These are phyloP conservation scores for Byasa hedistus DNA, from an alignment of 2,888 invertebrate species.

Conservation along the genomic window DNA sequence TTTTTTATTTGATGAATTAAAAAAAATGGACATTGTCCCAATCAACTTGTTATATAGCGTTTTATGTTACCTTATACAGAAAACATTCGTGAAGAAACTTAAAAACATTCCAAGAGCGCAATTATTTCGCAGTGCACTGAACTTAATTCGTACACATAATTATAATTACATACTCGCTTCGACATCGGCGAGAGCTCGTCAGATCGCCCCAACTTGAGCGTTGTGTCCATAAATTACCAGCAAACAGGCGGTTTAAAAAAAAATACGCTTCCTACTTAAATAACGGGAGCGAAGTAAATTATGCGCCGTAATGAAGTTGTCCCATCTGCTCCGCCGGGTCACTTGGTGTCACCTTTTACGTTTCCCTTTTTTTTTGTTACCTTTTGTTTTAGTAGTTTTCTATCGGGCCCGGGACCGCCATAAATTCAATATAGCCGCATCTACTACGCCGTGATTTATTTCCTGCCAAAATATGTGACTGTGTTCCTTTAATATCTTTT, in stretches of 20 bases:
- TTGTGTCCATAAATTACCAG: conserved; percentile 68
- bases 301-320: conserved; percentile 70
- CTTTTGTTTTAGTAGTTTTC: conserved; percentile 60
- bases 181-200: conserved; percentile 43
- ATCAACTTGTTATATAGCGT: conserved; percentile 23
- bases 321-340: conserved; percentile 68
- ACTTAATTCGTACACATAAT: conserved; percentile 38
- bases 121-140: conserved; percentile 40
- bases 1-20: not conserved
- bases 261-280: conserved; percentile 71
- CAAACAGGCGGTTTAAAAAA: conserved; percentile 59
- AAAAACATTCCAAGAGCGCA: conserved; percentile 37
- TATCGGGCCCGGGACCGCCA: conserved; percentile 63
- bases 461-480: conserved; percentile 77
- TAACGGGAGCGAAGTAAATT: conserved; percentile 76
- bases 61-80: conserved; percentile 24
- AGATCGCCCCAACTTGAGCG: conserved; percentile 53
- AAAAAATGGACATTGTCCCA: conserved; percentile 12
- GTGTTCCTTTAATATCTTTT: conserved; percentile 54
- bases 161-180: conserved; percentile 36
- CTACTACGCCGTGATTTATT: conserved; percentile 74
- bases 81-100: conserved; percentile 29
- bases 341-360: conserved; percentile 56
- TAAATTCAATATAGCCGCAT: conserved; percentile 74
- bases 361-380: conserved; percentile 48